Evolutionary conservation across 2,888 invertebrate genomes (phyloP).

Genomic region (Dynastes hyllus): DNA sequence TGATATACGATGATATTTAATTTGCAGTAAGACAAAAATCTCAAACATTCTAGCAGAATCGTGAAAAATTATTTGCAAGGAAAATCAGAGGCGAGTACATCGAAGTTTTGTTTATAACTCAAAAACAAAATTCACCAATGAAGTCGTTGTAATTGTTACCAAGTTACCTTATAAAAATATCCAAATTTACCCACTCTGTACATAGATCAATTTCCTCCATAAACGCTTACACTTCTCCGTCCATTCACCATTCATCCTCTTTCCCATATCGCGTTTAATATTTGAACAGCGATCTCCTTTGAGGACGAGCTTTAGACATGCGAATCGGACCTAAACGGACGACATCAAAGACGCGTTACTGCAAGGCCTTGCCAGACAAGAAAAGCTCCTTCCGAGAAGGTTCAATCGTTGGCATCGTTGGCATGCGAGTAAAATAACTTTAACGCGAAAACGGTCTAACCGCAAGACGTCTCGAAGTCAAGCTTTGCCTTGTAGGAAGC

Average conservation of each 20-base stretch:
- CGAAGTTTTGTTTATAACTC: too few species aligned
- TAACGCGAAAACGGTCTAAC: slow-evolving; percentile 5
- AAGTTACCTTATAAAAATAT: too few species aligned
- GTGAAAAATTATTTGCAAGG: too few species aligned
- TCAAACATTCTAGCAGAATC: too few species aligned
- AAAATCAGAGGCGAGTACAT: too few species aligned
- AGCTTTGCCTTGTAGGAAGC: background rate
- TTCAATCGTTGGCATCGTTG: background rate
- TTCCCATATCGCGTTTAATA: slow-evolving; percentile 2
- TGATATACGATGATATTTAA: too few species aligned
- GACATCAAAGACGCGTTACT: slow-evolving; percentile 8
- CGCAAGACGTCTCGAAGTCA: slow-evolving; percentile 10
- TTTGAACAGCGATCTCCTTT: background rate
- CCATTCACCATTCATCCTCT: background rate
- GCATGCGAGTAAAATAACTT: slow-evolving; percentile 34
- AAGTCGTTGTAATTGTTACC: too few species aligned
- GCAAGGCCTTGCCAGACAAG: background rate
- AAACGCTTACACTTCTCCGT: background rate
- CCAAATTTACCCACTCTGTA: too few species aligned
- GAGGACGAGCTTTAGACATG: too few species aligned
- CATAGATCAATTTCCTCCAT: too few species aligned
- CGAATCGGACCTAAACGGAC: background rate
- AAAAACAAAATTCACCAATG: too few species aligned
- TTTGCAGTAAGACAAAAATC: too few species aligned
- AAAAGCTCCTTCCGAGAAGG: background rate